Base-by-base conservation (phyloP, 1,140 invertebrate species). In the Polyergus mexicanus region DNA sequence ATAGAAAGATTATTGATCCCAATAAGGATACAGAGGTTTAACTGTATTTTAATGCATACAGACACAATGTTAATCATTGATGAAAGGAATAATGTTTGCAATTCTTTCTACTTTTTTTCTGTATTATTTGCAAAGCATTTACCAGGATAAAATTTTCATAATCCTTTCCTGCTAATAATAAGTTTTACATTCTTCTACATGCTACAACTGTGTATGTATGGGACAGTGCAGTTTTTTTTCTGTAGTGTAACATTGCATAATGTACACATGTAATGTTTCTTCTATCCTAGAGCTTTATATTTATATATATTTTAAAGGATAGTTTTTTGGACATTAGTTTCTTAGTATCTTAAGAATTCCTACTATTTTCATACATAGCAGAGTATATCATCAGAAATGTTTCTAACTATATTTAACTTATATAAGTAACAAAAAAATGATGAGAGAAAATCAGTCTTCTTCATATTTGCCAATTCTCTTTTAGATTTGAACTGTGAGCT, bases 391-490 rank as follows among this genome's bases (percentile, higher is more conserved):
- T 80, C 60, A 78, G n/a, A 80, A 88, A 80, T 74, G 44, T 85
- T 85, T 88, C 69, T 77, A 86, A 51, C 47, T 86, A 65, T 85
- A 76, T 35, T 87, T 87, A 84, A 41, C 35, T 62, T 76, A 63
- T 58, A 51, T 78, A 38, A 60, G 25, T 84, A 89, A 89, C 56
- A 89, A 74, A 35, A 89, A 58, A 86, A 60, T 88, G 62, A 51
- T 19, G 47, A 89, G 68, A 89, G 38, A 76, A 89, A 90, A 90
- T 90, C 88, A 90, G 88, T 89, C 85, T 90, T 89, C 58, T 80
- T 89, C 35, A 86, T 22, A 71, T 65, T 63, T 77, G 80, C 83
- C 86, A 89, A 89, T 89, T 72, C 47, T 72, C 47, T 77, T 81
- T 84, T 41, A 4, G 19, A 74, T 88, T 88, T 51, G 74, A 78